A percentile compares a stretch with the other conserved stretches of the same genome.
phyloP scores from a whole-genome alignment of 2,888 invertebrate species.

The Microctonus brassicae region DNA sequence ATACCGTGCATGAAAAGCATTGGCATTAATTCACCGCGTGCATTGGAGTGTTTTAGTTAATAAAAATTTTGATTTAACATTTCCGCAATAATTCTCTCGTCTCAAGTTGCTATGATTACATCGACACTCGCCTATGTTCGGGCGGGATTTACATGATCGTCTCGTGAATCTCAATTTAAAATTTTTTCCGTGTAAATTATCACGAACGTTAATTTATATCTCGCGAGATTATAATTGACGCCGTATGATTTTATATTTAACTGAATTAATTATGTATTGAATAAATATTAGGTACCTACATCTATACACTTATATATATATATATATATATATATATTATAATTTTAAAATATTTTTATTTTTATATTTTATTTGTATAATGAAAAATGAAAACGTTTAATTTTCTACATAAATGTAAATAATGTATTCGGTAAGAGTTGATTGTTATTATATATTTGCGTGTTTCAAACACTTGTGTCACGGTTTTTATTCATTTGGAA shows the following conservation, averaged over 20 bases:
- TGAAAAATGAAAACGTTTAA: not conserved
- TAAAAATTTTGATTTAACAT: constrained; percentile 44
- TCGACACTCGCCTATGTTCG: constrained; percentile 22
- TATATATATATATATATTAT: too few relatives aligned
- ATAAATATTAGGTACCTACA: too few relatives aligned
- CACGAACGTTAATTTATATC: constrained; percentile 40
- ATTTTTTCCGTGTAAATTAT: constrained; percentile 31
- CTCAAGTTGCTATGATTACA: constrained; percentile 29
- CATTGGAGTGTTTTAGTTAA: constrained; percentile 52
- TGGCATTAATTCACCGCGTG: constrained; percentile 21
- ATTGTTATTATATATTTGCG: not conserved
- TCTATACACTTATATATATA: too few relatives aligned
- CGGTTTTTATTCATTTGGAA: constrained; percentile 1
- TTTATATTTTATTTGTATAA: not conserved
- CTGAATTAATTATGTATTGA: constrained; percentile 1
- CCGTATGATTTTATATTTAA: not conserved
- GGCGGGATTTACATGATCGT: not conserved
- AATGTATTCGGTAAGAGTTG: not conserved
- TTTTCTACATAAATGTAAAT: not conserved
- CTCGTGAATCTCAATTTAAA: constrained; percentile 13
- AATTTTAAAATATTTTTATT: too few relatives aligned
- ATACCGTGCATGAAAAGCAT: constrained; percentile 24
- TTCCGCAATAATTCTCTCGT: constrained; percentile 17
- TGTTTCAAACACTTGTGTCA: constrained; percentile 3
- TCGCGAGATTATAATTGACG: constrained; percentile 37